Evolutionary conservation across 2,797 vertebrate genomes (phyloP), one percentile per base, ranked within the genome.

Genomic region (Cygnus olor): DNA sequence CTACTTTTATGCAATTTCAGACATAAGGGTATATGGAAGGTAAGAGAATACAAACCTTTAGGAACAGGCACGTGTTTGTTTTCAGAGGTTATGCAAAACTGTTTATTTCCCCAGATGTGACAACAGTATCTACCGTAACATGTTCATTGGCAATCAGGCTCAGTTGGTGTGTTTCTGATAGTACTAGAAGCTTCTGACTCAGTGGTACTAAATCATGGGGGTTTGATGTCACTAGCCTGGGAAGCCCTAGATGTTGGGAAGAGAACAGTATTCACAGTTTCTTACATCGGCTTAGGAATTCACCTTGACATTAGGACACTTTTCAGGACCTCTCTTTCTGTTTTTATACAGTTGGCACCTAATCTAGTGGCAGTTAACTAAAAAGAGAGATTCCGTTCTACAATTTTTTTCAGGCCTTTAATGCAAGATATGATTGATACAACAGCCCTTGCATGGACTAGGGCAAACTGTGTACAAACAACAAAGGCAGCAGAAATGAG

Each of bases 1-100:
- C 98, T 99, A 99, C 98, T 99, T 99, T 98, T 99, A 99, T 57
- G 99, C 99, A 60, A 99, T 99, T 97, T 99, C 99, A 84, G 99
- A 99, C 98, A 99, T 99, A 98, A 99, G 99, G 95, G 99, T 99
- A 80, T 98, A 99, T 24, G 99, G 99, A 98, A 99, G 99, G 99
- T 99, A 99, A 98, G 99, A 96, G 68, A 88, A 84, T 76, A 15
- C 66, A 34, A 68, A 30, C 14, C 47, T 93, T 85, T 32, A 85
- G 82, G 80, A 93, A 86, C 34, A 63, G 24, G 28, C 56, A 21
- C 21, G 11, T 53, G 18, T 69, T 89, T 74, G 22, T 56, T 28
- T 88, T 80, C 61, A 89, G 36, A 77, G 34, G 30, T 58, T 87
- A 44, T n/a, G 90, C n/a, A 80, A 57, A 91, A 54, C 27, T 0